phyloP scores from a whole-genome alignment of 2,113 vertebrate genomes.

The Sebastes schlegelii region DNA sequence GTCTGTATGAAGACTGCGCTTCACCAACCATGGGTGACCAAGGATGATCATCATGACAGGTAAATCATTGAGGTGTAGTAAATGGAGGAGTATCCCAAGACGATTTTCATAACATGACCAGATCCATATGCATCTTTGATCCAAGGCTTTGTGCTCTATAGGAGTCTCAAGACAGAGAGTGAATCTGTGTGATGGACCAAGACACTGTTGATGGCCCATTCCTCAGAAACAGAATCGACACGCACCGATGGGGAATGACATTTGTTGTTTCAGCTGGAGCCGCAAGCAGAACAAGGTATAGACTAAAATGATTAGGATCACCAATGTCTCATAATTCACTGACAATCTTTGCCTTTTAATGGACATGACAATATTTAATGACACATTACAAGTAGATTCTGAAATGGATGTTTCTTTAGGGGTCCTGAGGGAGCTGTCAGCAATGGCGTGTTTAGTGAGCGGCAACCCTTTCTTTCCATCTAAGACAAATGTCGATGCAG shows the following conservation, averaged over 20 bases:
- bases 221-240: neutral
- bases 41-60: conserved; percentile 31
- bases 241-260: neutral
- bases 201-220: neutral
- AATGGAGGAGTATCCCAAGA: neutral
- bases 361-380: too few species aligned
- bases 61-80: conserved; percentile 18
- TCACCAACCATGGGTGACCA: conserved; percentile 11
- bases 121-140: neutral
- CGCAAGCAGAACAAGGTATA: neutral
- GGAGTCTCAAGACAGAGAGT: neutral
- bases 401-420: too few species aligned
- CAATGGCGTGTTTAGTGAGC: neutral
- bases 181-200: neutral
- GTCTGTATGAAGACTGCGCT: neutral
- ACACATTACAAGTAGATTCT: too few species aligned
- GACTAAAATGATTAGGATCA: neutral
- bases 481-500: neutral
- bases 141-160: neutral
- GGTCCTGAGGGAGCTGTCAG: neutral
- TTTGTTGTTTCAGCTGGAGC: neutral
- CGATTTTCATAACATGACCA: neutral
- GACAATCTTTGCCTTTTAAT: too few species aligned
- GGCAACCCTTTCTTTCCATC: neutral
- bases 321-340: too few species aligned